Evolutionary conservation across 2,113 vertebrate species (phyloP).

Genomic region (Bagarius yarrelli): DNA sequence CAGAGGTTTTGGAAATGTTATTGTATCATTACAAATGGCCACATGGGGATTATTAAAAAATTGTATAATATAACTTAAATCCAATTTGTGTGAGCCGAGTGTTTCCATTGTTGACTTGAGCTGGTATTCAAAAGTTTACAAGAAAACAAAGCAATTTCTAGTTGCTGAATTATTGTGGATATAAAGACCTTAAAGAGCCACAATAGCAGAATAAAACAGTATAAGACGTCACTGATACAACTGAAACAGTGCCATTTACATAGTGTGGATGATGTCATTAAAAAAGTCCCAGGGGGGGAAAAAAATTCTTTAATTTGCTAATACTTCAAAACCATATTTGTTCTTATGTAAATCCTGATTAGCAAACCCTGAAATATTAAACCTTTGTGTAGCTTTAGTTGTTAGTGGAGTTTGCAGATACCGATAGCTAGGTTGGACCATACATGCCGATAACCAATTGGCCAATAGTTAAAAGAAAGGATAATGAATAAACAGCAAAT

Average conservation of each 20-base stretch:
- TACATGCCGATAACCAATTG: no score
- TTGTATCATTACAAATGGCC: not conserved
- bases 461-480: no score
- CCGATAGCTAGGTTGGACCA: no score
- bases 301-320: not conserved
- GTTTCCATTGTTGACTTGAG: not conserved
- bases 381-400: no score
- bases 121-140: not conserved
- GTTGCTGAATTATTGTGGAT: not conserved
- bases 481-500: no score
- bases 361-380: no score
- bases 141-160: not conserved
- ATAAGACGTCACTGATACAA: no score
- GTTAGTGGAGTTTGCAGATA: no score
- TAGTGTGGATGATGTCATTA: not conserved
- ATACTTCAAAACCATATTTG: not conserved
- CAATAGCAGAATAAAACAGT: not conserved
- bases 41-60: not conserved
- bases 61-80: not conserved
- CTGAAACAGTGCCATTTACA: no score
- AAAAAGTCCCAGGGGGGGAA: no score
- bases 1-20: not conserved
- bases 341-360: no score
- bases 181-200: not conserved
- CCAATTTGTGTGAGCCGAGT: not conserved